Base-by-base conservation (phyloP, 2,113 vertebrate species). In the Urocitellus parryii region DNA sequence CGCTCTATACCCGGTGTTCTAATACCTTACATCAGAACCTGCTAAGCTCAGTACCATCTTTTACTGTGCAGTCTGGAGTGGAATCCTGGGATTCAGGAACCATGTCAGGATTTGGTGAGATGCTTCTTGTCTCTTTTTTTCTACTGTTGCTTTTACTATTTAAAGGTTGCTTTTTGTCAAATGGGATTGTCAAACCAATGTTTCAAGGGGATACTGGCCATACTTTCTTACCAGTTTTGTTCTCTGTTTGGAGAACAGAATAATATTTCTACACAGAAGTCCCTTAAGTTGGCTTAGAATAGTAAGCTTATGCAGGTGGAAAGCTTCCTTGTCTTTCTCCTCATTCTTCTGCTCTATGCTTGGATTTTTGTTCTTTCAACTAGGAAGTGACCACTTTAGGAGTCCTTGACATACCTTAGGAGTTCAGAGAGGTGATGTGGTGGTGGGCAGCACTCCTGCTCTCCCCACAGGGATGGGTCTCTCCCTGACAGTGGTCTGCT, bases 31-130 rank as follows among this genome's bases (percentile, higher is more conserved):
- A 98, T 65, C 97, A 98, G 42, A 98, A 98, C 87, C 70, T 98
- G 77, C 93, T 98, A 73, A 98, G 67, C 95, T 39, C 90, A 20
- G 98, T 97, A 34, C 99, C 99, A 83, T 56, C 98, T 9, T 99
- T 98, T 96, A 32, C 95, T 84, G 78, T 87, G 77, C 99, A 98
- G 0, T 94, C 98, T 92, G 91, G 98, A 87, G 96, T 79, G 0
- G 97, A 98, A 22, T 65, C 94, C 0, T 99, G 99, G 98, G 80
- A 98, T 27, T 87, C 98, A 82, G 95, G 96, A 8, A 97, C 95
- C 95, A 88, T 96, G 22, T 94, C 99, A 77, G 98, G 98, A 98
- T 93, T 97, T 98, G 99, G 99, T 99, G 98, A 98, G 98, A 81
- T 65, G 12, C 17, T 67, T 96, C 95, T 94, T 89, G 85, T 92